phyloP scores from a whole-genome alignment of 2,888 invertebrate genomes.

The Ectropis crepuscularia region DNA sequence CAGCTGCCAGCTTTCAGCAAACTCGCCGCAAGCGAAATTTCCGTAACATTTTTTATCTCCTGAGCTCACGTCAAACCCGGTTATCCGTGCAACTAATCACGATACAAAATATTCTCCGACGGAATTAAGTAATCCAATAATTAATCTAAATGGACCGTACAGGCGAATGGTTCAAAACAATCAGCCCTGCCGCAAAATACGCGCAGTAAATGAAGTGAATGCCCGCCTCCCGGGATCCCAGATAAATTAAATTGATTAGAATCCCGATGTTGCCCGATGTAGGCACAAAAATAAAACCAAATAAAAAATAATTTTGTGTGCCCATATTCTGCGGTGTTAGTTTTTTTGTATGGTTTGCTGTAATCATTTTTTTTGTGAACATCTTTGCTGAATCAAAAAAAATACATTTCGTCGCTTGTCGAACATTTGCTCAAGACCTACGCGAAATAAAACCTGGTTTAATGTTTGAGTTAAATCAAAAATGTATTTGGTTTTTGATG shows the following conservation, averaged over 20 bases:
- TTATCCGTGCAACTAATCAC: slow-evolving; percentile 52
- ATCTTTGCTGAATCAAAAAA: not conserved
- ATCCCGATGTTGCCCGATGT: slow-evolving; percentile 75
- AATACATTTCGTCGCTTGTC: not conserved
- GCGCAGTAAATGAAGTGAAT: slow-evolving; percentile 85
- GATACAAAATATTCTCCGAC: slow-evolving; percentile 70
- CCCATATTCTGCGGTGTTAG: slow-evolving; percentile 44
- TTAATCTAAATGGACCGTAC: slow-evolving; percentile 85
- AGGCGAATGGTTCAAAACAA: slow-evolving; percentile 85
- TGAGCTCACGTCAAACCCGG: slow-evolving; percentile 27
- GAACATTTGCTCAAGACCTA: no score
- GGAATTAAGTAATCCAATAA: slow-evolving; percentile 85
- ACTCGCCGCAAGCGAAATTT: slow-evolving; percentile 9
- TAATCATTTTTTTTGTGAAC: not conserved
- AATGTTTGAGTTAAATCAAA: no score
- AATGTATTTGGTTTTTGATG: no score
- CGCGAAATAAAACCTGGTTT: no score
- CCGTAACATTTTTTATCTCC: slow-evolving; percentile 25
- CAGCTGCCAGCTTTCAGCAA: not conserved
- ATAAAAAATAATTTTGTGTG: slow-evolving; percentile 75
- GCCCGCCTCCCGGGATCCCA: slow-evolving; percentile 82
- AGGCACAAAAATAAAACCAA: slow-evolving; percentile 79
- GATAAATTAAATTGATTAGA: slow-evolving; percentile 86
- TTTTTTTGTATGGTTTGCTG: not conserved
- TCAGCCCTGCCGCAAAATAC: slow-evolving; percentile 84